Evolutionary conservation across 2,888 invertebrate genomes (phyloP), one percentile per base, ranked within the genome.

Genomic region (Nematopogon swammerdamellus): DNA sequence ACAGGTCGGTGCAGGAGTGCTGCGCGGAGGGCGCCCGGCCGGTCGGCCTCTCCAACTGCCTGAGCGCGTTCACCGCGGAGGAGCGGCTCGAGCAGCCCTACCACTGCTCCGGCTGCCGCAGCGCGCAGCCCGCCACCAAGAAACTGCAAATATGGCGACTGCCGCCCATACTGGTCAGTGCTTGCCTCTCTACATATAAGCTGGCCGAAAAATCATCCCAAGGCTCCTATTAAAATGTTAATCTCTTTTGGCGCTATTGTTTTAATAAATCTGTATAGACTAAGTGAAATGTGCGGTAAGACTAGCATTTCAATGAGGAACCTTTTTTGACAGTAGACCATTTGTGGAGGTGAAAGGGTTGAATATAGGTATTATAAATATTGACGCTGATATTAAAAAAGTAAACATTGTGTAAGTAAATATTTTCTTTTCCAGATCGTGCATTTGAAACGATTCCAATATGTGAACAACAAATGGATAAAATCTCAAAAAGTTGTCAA

Each of bases 401-500:
- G n/a, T 25, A 6, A 4, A 25, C 25, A 25, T 25, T 25, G 25
- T 25, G 25, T 25, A n/a, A n/a, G 25, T 25, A 25, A 25, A 25
- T 44, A 44, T 10, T 18, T 25, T 14, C 29, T 11, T 48, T 62
- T 62, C 1, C 69, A 95, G 94, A 92, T 96, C 62, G 85, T 96
- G 49, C 95, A 96, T 67, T 74, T 96, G 55, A 96, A 96, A 68
- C 85, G 96, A 2, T 96, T 96, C 75, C 95, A 95, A 67, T 92
- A 85, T 67, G 87, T 93, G 49, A 91, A 92, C 72, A 90, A 86
- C 63, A 89, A 93, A 62, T 96, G 95, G 95, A 91, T 95, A 19
- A 96, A 96, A 67, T 95, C 95, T 0, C 94, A 94, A 64, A 95
- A 95, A 67, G 91, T 92, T 19, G 95, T 95, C 1, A 89, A 92